phyloP scores from a whole-genome alignment of 2,797 vertebrate species.

The Anguilla marmorata region DNA sequence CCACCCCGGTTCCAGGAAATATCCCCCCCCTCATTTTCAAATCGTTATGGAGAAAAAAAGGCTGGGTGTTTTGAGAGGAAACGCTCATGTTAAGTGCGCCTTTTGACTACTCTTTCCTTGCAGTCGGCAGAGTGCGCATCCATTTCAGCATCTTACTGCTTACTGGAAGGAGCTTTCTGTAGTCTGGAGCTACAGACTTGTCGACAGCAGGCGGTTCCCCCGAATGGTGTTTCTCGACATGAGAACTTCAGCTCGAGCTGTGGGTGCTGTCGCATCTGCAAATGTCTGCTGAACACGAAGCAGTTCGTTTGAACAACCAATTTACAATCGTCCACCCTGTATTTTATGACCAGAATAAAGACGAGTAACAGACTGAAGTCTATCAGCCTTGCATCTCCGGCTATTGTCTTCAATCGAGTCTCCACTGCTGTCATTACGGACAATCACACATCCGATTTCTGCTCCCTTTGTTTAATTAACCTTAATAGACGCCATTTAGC shows the following conservation, averaged over 20 bases:
- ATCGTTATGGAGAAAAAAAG: background rate
- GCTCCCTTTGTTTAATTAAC: background rate
- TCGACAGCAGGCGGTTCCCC: background rate
- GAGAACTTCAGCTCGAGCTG: background rate
- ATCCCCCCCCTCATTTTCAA: background rate
- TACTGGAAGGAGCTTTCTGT: background rate
- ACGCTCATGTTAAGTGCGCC: background rate
- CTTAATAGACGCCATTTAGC: background rate
- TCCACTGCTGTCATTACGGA: background rate
- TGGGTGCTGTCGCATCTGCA: background rate
- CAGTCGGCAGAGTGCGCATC: background rate
- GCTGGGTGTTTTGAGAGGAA: background rate
- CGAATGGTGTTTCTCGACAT: background rate
- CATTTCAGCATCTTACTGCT: background rate
- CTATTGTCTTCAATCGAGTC: background rate
- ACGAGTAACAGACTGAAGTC: background rate
- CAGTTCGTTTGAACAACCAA: background rate
- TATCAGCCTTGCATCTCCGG: background rate
- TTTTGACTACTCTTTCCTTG: background rate
- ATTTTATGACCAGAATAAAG: background rate
- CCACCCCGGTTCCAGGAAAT: background rate
- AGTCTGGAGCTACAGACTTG: background rate
- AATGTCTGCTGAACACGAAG: background rate
- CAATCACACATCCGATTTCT: background rate
- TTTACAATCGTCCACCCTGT: background rate